Evolutionary conservation across 2,888 invertebrate species (phyloP), one percentile per base, ranked within the genome.

Genomic region (Kryphioiulus occultus): DNA sequence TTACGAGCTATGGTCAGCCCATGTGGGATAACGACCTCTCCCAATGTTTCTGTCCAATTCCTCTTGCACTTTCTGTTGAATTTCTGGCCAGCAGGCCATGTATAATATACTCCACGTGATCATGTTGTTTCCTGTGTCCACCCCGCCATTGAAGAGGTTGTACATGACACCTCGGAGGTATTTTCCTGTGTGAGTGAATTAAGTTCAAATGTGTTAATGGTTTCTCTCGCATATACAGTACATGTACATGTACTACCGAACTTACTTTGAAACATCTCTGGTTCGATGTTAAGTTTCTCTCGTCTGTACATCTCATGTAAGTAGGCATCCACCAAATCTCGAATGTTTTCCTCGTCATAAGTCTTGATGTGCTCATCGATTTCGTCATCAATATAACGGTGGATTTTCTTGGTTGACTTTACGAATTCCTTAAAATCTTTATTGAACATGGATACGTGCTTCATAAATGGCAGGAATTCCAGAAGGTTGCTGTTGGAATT

Each of bases 61-160:
- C 17, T 87, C 83, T 26, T 87, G 87, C 12, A 87, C 44, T 42
- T 83, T 87, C 3, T n/a, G 19, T 30, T 87, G 87, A 44, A 87
- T 83, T 42, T 87, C 87, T 10, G 87, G 87, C 78, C 83, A 87
- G 1, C 12, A 17, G 19, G 39, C 83, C 87, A 87, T 83, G 39
- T 39, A 87, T 26, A 83, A 19, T 17, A 87, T 17, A 9, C 59
- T 19, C 30, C 44, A 86, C 15, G 26, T 39, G 32, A 86, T 30
- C 17, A 30, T 86, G 32, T 59, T 53, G 7, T 86, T 39, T 68
- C 30, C 39, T n/a, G 86, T 86, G 5, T 86, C 86, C 15, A 39
- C 68, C 7, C 86, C 86, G 32, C 59, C 86, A 30, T 44, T 86
- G 59, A 30, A 47, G 1, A 86, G 12, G 22, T 86, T 53, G 35